Conservation (phyloP, 2,888 invertebrate species). For the Halocaridina rubra region DNA sequence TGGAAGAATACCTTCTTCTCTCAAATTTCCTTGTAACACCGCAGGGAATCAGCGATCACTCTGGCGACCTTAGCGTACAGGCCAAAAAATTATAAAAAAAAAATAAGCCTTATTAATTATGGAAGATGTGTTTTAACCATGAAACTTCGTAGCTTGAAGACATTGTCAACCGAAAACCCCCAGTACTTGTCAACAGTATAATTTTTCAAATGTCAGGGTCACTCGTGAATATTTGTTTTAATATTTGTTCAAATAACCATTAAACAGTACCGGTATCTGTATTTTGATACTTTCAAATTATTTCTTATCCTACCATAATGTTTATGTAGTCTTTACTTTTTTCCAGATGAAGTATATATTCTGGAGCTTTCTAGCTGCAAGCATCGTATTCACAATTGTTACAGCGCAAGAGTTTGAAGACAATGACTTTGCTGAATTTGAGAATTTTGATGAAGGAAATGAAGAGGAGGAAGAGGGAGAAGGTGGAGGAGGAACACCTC, state of each 20-base stretch:
- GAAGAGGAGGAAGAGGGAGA: conserved; percentile 64
- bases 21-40: too few relatives aligned
- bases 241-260: not conserved
- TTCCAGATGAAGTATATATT: conserved; percentile 35
- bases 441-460: conserved; percentile 82
- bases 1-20: too few relatives aligned
- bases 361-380: not conserved
- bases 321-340: not conserved
- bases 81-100: too few relatives aligned
- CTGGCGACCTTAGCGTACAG: too few relatives aligned
- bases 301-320: not conserved
- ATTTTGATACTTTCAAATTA: not conserved
- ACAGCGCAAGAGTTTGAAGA: conserved; percentile 73
- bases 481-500: conserved; percentile 64
- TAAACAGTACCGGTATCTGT: not conserved
- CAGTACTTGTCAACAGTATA: too few relatives aligned
- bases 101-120: too few relatives aligned
- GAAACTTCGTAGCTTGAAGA: too few relatives aligned
- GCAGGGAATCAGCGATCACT: too few relatives aligned
- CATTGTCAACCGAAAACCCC: too few relatives aligned
- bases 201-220: too few relatives aligned
- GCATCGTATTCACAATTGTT: conserved; percentile 9
- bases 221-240: not conserved
- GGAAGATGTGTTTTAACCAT: too few relatives aligned
- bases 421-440: conserved; percentile 96